Percentiles rank a stretch among this genome's conserved stretches.
Evolutionary conservation across 2,113 vertebrate genomes (phyloP).

Genomic region (Albula goreensis): DNA sequence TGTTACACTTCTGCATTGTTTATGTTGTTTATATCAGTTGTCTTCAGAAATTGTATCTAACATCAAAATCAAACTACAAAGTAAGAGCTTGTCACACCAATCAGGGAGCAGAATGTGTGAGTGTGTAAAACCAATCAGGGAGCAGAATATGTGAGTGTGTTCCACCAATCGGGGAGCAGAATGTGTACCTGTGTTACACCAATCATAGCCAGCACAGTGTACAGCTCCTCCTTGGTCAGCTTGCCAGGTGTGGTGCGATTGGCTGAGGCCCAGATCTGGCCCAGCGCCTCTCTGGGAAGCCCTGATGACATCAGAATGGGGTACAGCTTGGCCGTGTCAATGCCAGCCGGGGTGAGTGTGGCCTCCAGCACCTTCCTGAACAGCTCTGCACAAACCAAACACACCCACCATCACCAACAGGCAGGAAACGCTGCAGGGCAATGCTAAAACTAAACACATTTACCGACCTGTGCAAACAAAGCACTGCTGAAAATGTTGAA

Average conservation of each 20-base stretch:
- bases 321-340: slow-evolving; percentile 95
- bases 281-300: slow-evolving; percentile 91
- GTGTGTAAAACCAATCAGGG: slow-evolving; percentile 88
- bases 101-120: slow-evolving; percentile 71
- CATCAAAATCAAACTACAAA: background rate
- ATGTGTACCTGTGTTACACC: slow-evolving; percentile 86
- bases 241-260: slow-evolving; percentile 95
- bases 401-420: background rate
- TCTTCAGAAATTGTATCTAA: background rate
- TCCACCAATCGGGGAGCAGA: slow-evolving; percentile 77
- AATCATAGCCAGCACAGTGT: slow-evolving; percentile 88
- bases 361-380: slow-evolving; percentile 94
- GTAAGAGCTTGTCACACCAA: slow-evolving; percentile 53
- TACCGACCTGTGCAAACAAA: too few relatives aligned
- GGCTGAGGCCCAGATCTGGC: slow-evolving; percentile 95
- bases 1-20: too few relatives aligned
- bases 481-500: too few relatives aligned
- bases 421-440: background rate
- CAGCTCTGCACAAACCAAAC: slow-evolving; percentile 71
- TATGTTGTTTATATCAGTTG: too few relatives aligned
- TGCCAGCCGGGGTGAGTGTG: slow-evolving; percentile 87
- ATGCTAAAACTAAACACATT: background rate
- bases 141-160: slow-evolving; percentile 78
- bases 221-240: slow-evolving; percentile 96
- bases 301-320: slow-evolving; percentile 96